A percentile compares a stretch with the other conserved stretches of the same genome.
These are phyloP conservation scores for Etheostoma spectabile DNA, from an alignment of 2,113 vertebrate species.

Conservation along the genomic window DNA sequence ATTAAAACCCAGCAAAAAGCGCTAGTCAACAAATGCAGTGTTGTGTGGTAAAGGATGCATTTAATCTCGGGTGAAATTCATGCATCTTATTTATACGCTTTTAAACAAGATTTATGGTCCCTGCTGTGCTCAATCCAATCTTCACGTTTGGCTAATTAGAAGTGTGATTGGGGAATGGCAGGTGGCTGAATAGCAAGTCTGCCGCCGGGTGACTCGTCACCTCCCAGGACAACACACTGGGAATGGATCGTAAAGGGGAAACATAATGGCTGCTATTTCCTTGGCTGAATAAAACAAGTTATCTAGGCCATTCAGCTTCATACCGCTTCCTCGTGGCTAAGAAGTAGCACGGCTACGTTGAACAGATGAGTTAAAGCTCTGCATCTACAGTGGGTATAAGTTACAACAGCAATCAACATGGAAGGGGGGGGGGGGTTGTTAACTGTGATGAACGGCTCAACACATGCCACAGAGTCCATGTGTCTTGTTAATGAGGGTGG, in stretches of 20 bases:
- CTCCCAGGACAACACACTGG: conserved; percentile 19
- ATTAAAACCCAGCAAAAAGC: conserved; percentile 53
- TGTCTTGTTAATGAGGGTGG: conserved; percentile 63
- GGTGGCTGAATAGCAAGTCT: conserved; percentile 37
- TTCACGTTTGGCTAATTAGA: conserved; percentile 68
- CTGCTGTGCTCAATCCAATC: conserved; percentile 46
- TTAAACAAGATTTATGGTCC: conserved; percentile 55
- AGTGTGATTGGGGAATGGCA: conserved; percentile 53
- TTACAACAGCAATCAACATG: conserved; percentile 52
- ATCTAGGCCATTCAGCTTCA: conserved; percentile 23
- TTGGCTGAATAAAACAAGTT: conserved; percentile 15
- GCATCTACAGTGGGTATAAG: conserved; percentile 44
- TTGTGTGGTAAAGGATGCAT: conserved; percentile 49
- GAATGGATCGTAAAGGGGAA: conserved; percentile 51
- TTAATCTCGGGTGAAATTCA: conserved; percentile 69
- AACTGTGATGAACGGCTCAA: conserved; percentile 51
- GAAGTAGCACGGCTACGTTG: not conserved
- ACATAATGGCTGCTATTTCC: conserved; percentile 29
- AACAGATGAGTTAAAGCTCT: conserved; percentile 40
- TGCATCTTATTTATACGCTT: conserved; percentile 60
- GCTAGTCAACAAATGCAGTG: conserved; percentile 41
- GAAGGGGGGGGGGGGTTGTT: conserved; percentile 36
- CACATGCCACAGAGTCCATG: conserved; percentile 50
- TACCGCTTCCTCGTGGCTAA: not conserved
- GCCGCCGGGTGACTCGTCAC: conserved; percentile 26